phyloP scores from a whole-genome alignment of 2,888 invertebrate species.

The Polylopha cassiicola region DNA sequence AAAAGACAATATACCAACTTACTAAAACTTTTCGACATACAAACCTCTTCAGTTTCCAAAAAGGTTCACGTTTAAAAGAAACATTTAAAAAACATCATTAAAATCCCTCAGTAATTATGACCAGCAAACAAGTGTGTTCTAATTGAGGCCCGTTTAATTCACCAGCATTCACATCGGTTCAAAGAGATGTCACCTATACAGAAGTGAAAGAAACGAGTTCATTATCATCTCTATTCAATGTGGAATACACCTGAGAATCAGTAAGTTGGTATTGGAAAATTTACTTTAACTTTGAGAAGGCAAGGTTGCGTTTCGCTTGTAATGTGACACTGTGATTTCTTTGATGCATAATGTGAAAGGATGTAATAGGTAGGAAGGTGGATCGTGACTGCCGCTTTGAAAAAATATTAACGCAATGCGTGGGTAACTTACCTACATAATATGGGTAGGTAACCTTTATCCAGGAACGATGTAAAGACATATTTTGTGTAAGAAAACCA shows the following conservation, averaged over 20 bases:
- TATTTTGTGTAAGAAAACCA: too few species aligned
- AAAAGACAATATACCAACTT: too few species aligned
- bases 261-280: constrained; percentile 5
- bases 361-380: constrained; percentile 16
- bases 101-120: constrained; percentile 6
- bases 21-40: too few species aligned
- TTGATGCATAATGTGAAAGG: constrained; percentile 16
- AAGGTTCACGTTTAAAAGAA: not conserved
- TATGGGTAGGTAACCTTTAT: too few species aligned
- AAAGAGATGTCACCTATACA: constrained; percentile 36
- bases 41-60: too few species aligned
- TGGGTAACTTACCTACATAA: too few species aligned
- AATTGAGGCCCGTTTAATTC: constrained; percentile 40
- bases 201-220: constrained; percentile 42
- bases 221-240: constrained; percentile 50
- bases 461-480: too few species aligned
- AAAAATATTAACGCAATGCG: constrained; percentile 10
- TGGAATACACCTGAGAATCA: constrained; percentile 42
- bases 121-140: constrained; percentile 29
- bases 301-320: constrained; percentile 2
- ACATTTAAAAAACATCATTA: constrained; percentile 7
- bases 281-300: constrained; percentile 7
- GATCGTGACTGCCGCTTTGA: constrained; percentile 11
- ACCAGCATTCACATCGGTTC: constrained; percentile 36
- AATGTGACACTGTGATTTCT: constrained; percentile 7